phyloP scores from a whole-genome alignment of 2,797 vertebrate genomes.

The Pristis pectinata region DNA sequence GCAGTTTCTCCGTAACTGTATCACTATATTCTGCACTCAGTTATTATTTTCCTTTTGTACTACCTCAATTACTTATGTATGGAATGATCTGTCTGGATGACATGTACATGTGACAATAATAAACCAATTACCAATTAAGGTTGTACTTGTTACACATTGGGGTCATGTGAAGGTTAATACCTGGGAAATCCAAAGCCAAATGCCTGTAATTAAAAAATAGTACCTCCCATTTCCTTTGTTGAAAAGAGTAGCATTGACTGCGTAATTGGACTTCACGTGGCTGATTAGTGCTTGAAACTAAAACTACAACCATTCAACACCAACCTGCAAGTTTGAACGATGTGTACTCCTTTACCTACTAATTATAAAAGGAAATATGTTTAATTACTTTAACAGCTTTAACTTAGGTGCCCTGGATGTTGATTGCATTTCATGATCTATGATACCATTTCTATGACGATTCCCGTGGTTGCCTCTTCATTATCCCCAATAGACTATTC shows the following conservation, averaged over 20 bases:
- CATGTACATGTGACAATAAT: too few species aligned
- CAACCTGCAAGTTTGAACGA: background rate
- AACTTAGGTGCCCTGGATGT: conserved; percentile 4
- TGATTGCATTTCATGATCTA: background rate
- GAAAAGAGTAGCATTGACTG: background rate
- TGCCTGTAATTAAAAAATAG: background rate
- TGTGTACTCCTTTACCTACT: background rate
- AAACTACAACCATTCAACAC: background rate
- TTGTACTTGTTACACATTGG: too few species aligned
- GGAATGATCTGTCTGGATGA: too few species aligned
- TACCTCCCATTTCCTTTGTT: background rate
- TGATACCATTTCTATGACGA: background rate
- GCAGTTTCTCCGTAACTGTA: too few species aligned
- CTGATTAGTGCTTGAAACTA: background rate
- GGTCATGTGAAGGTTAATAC: background rate
- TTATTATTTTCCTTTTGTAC: too few species aligned
- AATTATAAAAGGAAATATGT: background rate
- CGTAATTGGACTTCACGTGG: background rate
- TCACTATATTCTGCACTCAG: too few species aligned
- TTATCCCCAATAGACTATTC: background rate
- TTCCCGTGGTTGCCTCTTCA: background rate
- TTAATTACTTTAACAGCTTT: conserved; percentile 12
- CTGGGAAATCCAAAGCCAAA: background rate
- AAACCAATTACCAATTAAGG: too few species aligned
- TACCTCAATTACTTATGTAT: too few species aligned